These are phyloP conservation scores for Zoanthus solanderi DNA, from an alignment of 92 coral and sea anemone genomes.

Conservation along the genomic window DNA sequence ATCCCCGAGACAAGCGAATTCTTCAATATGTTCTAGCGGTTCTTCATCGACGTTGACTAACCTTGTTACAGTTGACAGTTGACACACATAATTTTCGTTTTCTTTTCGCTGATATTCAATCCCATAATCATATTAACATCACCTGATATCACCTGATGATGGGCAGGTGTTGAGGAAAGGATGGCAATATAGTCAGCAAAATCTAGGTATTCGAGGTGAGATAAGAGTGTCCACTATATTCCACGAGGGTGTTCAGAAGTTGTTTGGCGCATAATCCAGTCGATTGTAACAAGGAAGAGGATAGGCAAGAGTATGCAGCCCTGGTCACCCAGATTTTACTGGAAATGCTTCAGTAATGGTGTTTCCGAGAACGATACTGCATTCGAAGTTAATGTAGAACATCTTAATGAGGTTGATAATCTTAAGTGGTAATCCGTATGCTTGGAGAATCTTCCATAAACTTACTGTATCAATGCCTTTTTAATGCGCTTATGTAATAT, in stretches of 20 bases:
- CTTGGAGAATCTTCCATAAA: not conserved
- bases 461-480: too few species aligned
- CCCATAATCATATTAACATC: not conserved
- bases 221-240: slow-evolving; percentile 18
- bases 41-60: too few species aligned
- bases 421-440: not conserved
- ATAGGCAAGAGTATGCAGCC: slow-evolving; percentile 31
- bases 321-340: slow-evolving; percentile 23
- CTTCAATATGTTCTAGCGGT: too few species aligned
- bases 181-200: slow-evolving; percentile 37
- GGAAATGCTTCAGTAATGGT: slow-evolving; percentile 36
- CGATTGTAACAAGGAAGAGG: slow-evolving; percentile 35
- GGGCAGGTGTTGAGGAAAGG: slow-evolving; percentile 3
- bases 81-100: not conserved
- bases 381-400: slow-evolving; percentile 42
- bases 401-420: not conserved
- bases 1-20: too few species aligned
- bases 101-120: not conserved
- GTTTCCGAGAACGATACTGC: slow-evolving; percentile 43
- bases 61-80: not conserved
- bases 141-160: not conserved
- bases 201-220: slow-evolving; percentile 42
- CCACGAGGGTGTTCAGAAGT: slow-evolving; percentile 1
- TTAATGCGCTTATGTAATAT: too few species aligned
- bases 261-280: not conserved